Percentiles rank a stretch among this genome's conserved stretches.
phyloP scores from a whole-genome alignment of 2,113 vertebrate species.

The Cacatua alba region DNA sequence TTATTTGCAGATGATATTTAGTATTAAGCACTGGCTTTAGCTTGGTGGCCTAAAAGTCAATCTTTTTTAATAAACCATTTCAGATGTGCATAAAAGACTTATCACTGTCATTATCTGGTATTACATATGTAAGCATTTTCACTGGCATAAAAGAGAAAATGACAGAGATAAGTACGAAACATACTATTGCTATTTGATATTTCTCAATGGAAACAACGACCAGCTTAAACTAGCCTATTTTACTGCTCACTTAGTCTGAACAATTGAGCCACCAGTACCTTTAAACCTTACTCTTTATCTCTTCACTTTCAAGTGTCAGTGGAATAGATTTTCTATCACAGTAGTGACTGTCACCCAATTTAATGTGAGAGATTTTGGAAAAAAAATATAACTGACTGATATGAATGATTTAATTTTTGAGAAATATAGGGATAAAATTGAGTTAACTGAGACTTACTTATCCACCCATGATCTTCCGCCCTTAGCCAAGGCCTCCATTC shows the following conservation, averaged over 20 bases:
- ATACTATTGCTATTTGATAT: background rate
- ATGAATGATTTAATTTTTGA: constrained; percentile 32
- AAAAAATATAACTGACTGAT: background rate
- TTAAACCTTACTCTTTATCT: background rate
- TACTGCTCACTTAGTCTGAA: background rate
- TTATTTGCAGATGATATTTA: background rate
- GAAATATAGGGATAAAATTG: background rate
- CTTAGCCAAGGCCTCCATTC: background rate
- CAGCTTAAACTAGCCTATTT: background rate
- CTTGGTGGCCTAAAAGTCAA: background rate
- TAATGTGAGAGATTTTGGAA: background rate
- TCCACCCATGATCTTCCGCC: background rate
- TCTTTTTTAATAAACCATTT: background rate
- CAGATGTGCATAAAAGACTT: background rate
- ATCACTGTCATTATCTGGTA: background rate
- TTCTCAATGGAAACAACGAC: background rate
- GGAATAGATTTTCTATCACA: constrained; percentile 4
- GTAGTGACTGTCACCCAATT: background rate
- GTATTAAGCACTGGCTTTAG: background rate
- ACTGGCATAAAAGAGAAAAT: background rate
- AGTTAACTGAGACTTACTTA: background rate
- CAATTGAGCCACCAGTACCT: background rate
- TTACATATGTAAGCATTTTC: background rate
- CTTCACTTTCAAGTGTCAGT: background rate
- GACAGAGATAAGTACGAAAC: background rate